phyloP scores from a whole-genome alignment of 2,797 vertebrate species.

The Nothura maculosa region DNA sequence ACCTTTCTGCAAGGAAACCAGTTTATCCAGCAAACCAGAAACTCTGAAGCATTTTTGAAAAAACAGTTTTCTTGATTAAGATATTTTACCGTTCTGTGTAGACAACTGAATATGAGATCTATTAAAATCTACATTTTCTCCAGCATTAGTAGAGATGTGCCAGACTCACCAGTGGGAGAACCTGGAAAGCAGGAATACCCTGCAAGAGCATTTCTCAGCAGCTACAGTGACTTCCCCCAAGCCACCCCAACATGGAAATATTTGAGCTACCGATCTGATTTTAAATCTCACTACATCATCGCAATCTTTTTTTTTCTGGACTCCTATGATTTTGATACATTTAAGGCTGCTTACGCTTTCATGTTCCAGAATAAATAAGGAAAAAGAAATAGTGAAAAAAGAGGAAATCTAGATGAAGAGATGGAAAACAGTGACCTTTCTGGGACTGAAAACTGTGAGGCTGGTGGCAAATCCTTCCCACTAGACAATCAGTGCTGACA shows the following conservation, averaged over 20 bases:
- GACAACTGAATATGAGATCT: background rate
- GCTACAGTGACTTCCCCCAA: too few relatives aligned
- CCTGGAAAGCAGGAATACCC: background rate
- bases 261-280: background rate
- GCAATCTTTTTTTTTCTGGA: background rate
- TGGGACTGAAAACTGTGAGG: background rate
- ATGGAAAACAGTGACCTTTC: background rate
- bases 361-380: background rate
- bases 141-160: background rate
- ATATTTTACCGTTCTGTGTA: background rate
- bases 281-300: background rate
- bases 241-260: fast-evolving
- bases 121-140: background rate
- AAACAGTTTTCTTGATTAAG: background rate
- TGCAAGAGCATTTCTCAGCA: background rate
- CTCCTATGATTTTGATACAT: background rate
- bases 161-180: background rate
- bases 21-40: too few relatives aligned
- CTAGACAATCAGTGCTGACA: background rate
- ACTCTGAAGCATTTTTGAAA: background rate
- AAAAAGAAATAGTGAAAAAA: background rate
- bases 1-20: background rate
- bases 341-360: background rate
- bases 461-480: background rate
- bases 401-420: background rate